phyloP scores from a whole-genome alignment of 2,888 invertebrate genomes.

The Pardosa pseudoannulata region DNA sequence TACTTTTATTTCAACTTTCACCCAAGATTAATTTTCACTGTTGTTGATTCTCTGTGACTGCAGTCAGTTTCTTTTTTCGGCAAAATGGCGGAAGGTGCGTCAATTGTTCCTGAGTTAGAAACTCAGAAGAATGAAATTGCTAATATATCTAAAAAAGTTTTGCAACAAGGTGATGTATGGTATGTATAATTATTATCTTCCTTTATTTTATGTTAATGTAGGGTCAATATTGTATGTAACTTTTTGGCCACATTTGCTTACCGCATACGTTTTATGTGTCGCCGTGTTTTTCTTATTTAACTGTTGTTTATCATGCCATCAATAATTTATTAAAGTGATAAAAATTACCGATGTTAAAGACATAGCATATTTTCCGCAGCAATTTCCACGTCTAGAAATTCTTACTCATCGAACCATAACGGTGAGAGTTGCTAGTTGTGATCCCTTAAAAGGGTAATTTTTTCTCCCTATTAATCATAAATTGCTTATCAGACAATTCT shows the following conservation, averaged over 20 bases:
- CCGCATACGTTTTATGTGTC: background rate
- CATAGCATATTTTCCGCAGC: too few species aligned
- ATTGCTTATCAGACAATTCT: too few species aligned
- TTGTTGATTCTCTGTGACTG: conserved; percentile 40
- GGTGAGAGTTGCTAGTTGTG: background rate
- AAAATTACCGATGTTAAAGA: too few species aligned
- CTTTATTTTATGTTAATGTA: background rate
- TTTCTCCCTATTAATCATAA: too few species aligned
- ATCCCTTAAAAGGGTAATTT: too few species aligned
- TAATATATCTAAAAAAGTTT: conserved; percentile 75
- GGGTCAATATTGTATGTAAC: background rate
- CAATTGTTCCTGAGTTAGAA: conserved; percentile 76
- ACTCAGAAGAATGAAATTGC: conserved; percentile 77
- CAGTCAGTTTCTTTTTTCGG: conserved; percentile 63
- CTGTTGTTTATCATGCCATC: too few species aligned
- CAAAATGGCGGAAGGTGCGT: conserved; percentile 76
- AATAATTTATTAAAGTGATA: too few species aligned
- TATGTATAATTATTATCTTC: conserved; percentile 72
- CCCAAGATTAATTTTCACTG: conserved; percentile 2
- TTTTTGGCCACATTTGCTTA: background rate
- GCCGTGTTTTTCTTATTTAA: too few species aligned
- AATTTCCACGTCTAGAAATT: background rate
- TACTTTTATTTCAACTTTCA: too few species aligned
- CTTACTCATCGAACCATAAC: background rate
- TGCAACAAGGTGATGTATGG: conserved; percentile 78